phyloP scores from a whole-genome alignment of 2,113 vertebrate species.

The Xenopus tropicalis region UCB_Xtro_10.0 CM004444.2:133096501-133097000 shows the following conservation, averaged over 20 bases:
- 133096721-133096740: conserved; percentile 1
- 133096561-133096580: too few relatives aligned
- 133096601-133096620: too few relatives aligned
- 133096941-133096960: conserved; percentile 21
- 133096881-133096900: conserved; percentile 20
- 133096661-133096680: background rate
- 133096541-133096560: too few relatives aligned
- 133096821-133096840: conserved; percentile 17
- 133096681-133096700: conserved; percentile 17
- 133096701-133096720: background rate
- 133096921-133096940: conserved; percentile 31
- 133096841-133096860: conserved; percentile 15
- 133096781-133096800: conserved; percentile 4
- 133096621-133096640: too few relatives aligned
- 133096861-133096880: conserved; percentile 17
- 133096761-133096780: conserved; percentile 15
- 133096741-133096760: background rate
- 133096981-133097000: conserved; percentile 19
- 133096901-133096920: conserved; percentile 17
- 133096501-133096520: too few relatives aligned
- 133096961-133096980: conserved; percentile 43
- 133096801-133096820: conserved; percentile 12
- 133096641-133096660: too few relatives aligned
- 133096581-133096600: too few relatives aligned
- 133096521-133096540: too few relatives aligned